Conservation (phyloP, 2,113 vertebrate genomes). For the Merops nubicus region DNA sequence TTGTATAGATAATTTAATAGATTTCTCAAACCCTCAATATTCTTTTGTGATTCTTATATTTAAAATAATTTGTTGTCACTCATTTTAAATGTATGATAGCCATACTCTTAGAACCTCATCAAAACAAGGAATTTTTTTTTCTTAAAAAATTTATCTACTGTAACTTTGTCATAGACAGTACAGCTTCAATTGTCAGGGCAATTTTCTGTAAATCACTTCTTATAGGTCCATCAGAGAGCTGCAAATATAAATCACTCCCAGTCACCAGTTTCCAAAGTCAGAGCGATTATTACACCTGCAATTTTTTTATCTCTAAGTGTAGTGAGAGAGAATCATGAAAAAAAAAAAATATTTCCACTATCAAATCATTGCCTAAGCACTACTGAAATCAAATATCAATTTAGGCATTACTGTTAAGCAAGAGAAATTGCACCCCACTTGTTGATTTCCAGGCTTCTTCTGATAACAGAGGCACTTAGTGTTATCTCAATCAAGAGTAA, state of each 20-base stretch:
- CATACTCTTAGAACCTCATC: neutral
- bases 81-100: neutral
- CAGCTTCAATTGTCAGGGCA: neutral
- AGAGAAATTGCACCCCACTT: slow-evolving; percentile 34
- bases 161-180: neutral
- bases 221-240: neutral
- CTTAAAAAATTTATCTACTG: neutral
- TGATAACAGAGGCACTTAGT: neutral
- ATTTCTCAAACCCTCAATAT: neutral
- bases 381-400: slow-evolving; percentile 52
- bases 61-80: neutral
- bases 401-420: slow-evolving; percentile 36
- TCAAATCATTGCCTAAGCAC: slow-evolving; percentile 24
- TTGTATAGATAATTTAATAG: neutral
- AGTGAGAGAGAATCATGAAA: neutral
- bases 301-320: neutral
- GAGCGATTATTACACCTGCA: neutral
- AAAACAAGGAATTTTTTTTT: neutral
- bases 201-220: neutral
- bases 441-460: slow-evolving; percentile 15
- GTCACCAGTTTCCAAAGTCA: neutral
- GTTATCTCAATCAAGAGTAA: slow-evolving; percentile 13
- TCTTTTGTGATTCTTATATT: neutral
- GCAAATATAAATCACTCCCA: neutral
- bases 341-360: neutral